Conservation (phyloP, 2,888 invertebrate genomes). For the Spialia ferax region DNA sequence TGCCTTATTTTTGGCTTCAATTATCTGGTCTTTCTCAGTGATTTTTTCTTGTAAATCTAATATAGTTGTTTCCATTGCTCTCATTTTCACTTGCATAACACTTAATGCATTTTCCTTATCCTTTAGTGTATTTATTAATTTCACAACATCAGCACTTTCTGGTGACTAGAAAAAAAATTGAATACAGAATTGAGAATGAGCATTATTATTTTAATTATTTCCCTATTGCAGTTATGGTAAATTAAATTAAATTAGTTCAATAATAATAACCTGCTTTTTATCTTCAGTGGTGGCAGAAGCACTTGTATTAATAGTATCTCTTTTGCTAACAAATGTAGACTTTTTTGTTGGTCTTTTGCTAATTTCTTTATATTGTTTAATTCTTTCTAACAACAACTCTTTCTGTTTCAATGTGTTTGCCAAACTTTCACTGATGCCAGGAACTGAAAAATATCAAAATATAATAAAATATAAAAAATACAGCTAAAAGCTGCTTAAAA, state of each 20-base stretch:
- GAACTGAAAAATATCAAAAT: constrained; percentile 71
- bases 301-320: constrained; percentile 53
- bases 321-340: constrained; percentile 55
- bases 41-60: constrained; percentile 94
- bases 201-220: background rate
- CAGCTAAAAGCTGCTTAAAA: too few species aligned
- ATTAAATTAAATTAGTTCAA: background rate
- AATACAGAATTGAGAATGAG: background rate
- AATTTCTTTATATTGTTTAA: constrained; percentile 82
- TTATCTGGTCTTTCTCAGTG: constrained; percentile 93
- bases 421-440: constrained; percentile 82
- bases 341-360: constrained; percentile 75
- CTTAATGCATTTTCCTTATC: constrained; percentile 77
- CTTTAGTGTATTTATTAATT: constrained; percentile 89
- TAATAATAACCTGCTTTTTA: constrained; percentile 44
- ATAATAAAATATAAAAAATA: too few species aligned
- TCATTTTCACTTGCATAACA: constrained; percentile 78
- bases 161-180: constrained; percentile 7
- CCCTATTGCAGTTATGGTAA: background rate
- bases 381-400: constrained; percentile 79
- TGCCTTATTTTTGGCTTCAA: constrained; percentile 93
- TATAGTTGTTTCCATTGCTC: constrained; percentile 91
- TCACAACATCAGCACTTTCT: constrained; percentile 68
- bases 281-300: constrained; percentile 49
- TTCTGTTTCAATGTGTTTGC: constrained; percentile 82